Conservation (phyloP, 2,113 vertebrate genomes). For the Trogon surrucura region DNA sequence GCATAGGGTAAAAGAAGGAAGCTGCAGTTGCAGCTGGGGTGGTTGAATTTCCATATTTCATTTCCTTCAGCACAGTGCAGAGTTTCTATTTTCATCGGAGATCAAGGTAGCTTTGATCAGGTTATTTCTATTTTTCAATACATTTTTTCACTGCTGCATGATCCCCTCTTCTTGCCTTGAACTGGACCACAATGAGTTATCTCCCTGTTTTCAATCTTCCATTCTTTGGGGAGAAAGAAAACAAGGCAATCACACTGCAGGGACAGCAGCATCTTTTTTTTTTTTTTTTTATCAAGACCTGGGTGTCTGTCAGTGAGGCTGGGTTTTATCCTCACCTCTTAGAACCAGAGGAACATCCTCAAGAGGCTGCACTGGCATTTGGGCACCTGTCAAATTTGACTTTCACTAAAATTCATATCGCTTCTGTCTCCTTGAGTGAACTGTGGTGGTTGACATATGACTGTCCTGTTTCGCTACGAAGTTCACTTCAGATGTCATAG, state of each 20-base stretch:
- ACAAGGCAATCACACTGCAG: background rate
- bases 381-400: background rate
- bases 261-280: background rate
- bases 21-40: background rate
- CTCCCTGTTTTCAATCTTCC: constrained; percentile 1
- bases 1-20: background rate
- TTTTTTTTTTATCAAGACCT: background rate
- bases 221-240: background rate
- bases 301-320: background rate
- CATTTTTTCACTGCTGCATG: background rate
- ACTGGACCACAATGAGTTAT: background rate
- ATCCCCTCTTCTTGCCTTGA: background rate
- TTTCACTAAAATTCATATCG: constrained; percentile 13
- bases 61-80: background rate
- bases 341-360: background rate
- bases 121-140: background rate
- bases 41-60: background rate
- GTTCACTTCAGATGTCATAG: background rate
- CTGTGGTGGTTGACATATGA: background rate
- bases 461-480: background rate
- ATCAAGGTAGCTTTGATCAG: background rate
- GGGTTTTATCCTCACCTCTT: background rate
- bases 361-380: constrained; percentile 10
- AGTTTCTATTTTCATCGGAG: background rate
- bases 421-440: constrained; percentile 2